A percentile compares a stretch with the other conserved stretches of the same genome.
These are phyloP conservation scores for Dendrolimus punctatus DNA, from an alignment of 1,140 invertebrate genomes.

Conservation along the genomic window DNA sequence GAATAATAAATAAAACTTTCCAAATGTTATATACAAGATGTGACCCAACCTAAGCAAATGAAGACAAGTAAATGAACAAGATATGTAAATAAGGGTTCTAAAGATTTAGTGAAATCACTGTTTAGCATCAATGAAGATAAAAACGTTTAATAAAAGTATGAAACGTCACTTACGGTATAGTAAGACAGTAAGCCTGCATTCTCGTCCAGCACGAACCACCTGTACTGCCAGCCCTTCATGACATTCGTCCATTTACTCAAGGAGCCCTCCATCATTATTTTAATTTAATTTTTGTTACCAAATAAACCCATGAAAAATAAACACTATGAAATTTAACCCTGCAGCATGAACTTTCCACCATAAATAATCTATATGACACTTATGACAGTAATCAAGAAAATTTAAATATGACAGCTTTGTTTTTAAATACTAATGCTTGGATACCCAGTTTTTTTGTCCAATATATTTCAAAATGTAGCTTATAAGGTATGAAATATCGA, in stretches of 20 bases:
- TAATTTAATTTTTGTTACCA: constrained; percentile 41
- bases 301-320: constrained; percentile 50
- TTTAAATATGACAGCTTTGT: too few species aligned
- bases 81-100: constrained; percentile 8
- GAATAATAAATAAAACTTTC: too few species aligned
- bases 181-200: constrained; percentile 95
- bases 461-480: too few species aligned
- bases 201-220: constrained; percentile 99
- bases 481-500: too few species aligned
- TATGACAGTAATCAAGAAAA: constrained; percentile 11
- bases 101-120: too few species aligned
- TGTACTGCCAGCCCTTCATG: constrained; percentile 99
- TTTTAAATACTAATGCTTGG: too few species aligned
- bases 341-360: constrained; percentile 39
- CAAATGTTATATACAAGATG: too few species aligned
- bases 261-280: constrained; percentile 92
- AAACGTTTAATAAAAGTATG: neutral
- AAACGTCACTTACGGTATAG: constrained; percentile 89
- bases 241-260: constrained; percentile 99
- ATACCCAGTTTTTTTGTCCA: too few species aligned
- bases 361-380: constrained; percentile 63
- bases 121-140: neutral
- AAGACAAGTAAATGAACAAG: constrained; percentile 5
- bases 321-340: constrained; percentile 49
- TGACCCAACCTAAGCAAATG: too few species aligned